phyloP scores from a whole-genome alignment of 1,140 invertebrate species.

The Drosophila obscura region DNA sequence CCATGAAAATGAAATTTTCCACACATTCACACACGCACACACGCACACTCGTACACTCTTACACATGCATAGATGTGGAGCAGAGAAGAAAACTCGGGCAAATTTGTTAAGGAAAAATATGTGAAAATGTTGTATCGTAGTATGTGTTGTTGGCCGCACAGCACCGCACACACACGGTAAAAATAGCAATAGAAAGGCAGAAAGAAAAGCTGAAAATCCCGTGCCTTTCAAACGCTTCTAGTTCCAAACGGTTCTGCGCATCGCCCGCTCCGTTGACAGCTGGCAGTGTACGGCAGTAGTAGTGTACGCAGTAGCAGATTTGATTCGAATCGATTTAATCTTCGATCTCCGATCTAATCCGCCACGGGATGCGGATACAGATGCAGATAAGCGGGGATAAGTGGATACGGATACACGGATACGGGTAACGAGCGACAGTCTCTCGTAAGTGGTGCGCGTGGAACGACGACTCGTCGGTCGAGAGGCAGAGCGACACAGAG shows the following conservation, averaged over 20 bases:
- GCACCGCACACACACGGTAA: slow-evolving; percentile 56
- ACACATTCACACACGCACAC: slow-evolving; percentile 47
- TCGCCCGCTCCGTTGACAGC: slow-evolving; percentile 46
- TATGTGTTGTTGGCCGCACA: slow-evolving; percentile 30
- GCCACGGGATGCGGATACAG: slow-evolving; percentile 20
- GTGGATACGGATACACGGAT: slow-evolving; percentile 14
- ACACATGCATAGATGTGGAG: slow-evolving; percentile 4
- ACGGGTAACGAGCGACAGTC: slow-evolving; percentile 13
- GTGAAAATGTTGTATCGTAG: slow-evolving; percentile 40
- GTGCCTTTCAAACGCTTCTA: slow-evolving; percentile 65
- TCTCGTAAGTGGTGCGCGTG: not conserved
- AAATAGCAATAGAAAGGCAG: slow-evolving; percentile 63
- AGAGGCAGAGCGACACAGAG: slow-evolving; percentile 5
- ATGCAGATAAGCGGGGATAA: not conserved
- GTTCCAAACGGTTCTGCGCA: slow-evolving; percentile 52
- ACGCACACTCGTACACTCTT: slow-evolving; percentile 16
- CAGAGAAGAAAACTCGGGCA: slow-evolving; percentile 56
- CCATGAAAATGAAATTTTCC: slow-evolving; percentile 67
- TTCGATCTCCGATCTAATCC: too few relatives aligned
- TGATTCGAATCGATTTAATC: too few relatives aligned
- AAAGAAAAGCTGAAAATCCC: slow-evolving; percentile 57
- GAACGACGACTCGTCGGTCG: slow-evolving; percentile 2
- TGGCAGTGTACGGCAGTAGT: slow-evolving; percentile 19
- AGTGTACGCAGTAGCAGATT: too few relatives aligned
- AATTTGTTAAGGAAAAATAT: slow-evolving; percentile 56